A percentile compares a stretch with the other conserved stretches of the same genome.
Conservation (phyloP, 2,797 vertebrate species). For the Micropoecilia bifurca region DNA sequence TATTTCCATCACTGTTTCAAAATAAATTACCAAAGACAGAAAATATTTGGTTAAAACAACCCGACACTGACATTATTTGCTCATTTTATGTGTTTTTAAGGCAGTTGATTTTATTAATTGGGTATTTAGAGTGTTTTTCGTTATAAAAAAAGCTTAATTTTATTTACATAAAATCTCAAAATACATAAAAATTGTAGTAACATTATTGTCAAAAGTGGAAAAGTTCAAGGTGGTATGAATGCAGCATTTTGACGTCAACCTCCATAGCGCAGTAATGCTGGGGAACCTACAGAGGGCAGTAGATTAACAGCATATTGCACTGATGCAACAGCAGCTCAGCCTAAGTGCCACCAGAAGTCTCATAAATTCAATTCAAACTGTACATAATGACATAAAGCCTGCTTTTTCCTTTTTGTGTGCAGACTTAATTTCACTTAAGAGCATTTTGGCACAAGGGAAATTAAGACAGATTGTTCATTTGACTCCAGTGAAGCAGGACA, state of each 20-base stretch:
- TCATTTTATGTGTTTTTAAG: background rate
- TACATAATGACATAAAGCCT: constrained; percentile 30
- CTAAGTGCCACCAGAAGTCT: background rate
- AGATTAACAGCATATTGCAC: constrained; percentile 61
- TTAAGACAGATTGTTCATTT: constrained; percentile 44
- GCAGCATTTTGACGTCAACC: too few relatives aligned
- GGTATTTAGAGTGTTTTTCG: background rate
- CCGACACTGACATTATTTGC: background rate
- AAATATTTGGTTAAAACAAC: too few relatives aligned
- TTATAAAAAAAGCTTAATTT: background rate
- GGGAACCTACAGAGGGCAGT: constrained; percentile 78
- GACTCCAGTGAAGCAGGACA: constrained; percentile 37
- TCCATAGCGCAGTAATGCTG: constrained; percentile 31
- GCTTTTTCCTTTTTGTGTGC: constrained; percentile 22
- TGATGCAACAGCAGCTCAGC: background rate
- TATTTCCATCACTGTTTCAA: too few relatives aligned
- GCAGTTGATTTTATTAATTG: background rate
- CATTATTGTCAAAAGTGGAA: background rate
- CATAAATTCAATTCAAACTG: constrained; percentile 25
- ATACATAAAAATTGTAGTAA: background rate
- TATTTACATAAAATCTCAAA: background rate
- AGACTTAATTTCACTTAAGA: constrained; percentile 38
- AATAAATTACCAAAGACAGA: too few relatives aligned
- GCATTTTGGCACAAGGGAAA: constrained; percentile 38
- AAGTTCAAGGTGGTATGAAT: background rate